phyloP scores from a whole-genome alignment of 2,888 invertebrate species.

The Agapostemon virescens region DNA sequence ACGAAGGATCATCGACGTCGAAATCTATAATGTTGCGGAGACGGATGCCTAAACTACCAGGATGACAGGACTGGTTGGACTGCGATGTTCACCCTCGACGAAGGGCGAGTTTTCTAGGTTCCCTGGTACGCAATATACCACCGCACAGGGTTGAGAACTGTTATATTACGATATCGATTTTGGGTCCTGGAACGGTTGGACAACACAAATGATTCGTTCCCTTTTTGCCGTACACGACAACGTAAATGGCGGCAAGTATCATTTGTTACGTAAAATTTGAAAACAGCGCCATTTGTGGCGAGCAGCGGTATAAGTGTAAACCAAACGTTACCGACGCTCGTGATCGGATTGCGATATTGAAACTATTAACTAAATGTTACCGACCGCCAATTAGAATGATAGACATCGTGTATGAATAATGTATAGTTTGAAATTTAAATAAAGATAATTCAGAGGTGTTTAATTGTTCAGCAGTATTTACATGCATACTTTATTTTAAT shows the following conservation, averaged over 20 bases:
- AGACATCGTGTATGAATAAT: neutral
- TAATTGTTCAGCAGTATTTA: neutral
- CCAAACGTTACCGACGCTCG: too few relatives aligned
- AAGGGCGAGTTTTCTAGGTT: slow-evolving; percentile 12
- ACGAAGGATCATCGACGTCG: slow-evolving; percentile 29
- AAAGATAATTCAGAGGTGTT: neutral
- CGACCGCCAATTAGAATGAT: too few relatives aligned
- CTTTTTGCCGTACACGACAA: too few relatives aligned
- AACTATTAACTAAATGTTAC: too few relatives aligned
- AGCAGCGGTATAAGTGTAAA: too few relatives aligned
- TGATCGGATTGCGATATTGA: too few relatives aligned
- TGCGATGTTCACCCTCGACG: slow-evolving; percentile 22
- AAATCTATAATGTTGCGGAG: slow-evolving; percentile 72
- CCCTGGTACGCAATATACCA: neutral
- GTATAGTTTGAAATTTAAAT: neutral
- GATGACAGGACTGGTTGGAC: slow-evolving; percentile 61
- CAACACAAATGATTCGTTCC: too few relatives aligned
- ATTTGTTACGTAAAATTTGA: too few relatives aligned
- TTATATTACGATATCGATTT: neutral
- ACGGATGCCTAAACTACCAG: slow-evolving; percentile 70
- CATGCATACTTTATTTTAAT: neutral
- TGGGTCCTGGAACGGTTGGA: neutral
- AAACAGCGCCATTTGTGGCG: too few relatives aligned
- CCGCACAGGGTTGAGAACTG: neutral
- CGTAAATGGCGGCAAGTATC: too few relatives aligned